Evolutionary conservation across 1,140 invertebrate species (phyloP), one percentile per base, ranked within the genome.

Genomic region (Papilio aristodemus): DNA sequence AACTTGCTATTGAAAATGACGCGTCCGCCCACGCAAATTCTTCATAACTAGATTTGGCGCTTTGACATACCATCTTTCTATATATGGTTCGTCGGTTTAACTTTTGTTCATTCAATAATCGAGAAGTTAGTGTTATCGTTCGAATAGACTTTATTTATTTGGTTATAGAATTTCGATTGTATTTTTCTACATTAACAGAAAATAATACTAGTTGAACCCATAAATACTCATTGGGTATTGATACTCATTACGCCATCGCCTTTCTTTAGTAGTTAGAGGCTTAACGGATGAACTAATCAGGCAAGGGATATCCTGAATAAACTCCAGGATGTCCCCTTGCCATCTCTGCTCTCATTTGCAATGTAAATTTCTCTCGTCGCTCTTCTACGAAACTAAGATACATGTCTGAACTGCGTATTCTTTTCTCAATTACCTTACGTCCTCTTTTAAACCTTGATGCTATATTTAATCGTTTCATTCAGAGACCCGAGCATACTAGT

Each of bases 11-110:
- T 60, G 32, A 60, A 6, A 32, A 32, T 36, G 27, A 37, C 10
- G 38, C 36, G 38, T 39, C 14, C 13, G 14, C 62, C 62, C 25
- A 64, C 62, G 41, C 62, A 64, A 46, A 64, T 64, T 64, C 38
- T 46, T 64, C 32, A 64, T 64, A 43, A 25, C 38, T 41, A 17
- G 19, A 64, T 64, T 64, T 32, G 63, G 13, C 19, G 46, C 17
- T 50, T 22, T 22, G 22, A 50, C 46, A 50, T 50, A 50, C 19
- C 41, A 17, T 17, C 46, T 22, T 22, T 50, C 46, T 46, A 19
- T 50, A 50, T 50, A 50, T 50, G 46, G 43, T 17, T 19, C 19
- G 43, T 14, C 14, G 14, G 46, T 19, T 50, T 50, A 50, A 50
- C 46, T 19, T 19, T 50, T 22, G 17, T 50, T 50, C 17, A 19